phyloP scores from a whole-genome alignment of 2,113 vertebrate genomes.

The Clupea harengus region DNA sequence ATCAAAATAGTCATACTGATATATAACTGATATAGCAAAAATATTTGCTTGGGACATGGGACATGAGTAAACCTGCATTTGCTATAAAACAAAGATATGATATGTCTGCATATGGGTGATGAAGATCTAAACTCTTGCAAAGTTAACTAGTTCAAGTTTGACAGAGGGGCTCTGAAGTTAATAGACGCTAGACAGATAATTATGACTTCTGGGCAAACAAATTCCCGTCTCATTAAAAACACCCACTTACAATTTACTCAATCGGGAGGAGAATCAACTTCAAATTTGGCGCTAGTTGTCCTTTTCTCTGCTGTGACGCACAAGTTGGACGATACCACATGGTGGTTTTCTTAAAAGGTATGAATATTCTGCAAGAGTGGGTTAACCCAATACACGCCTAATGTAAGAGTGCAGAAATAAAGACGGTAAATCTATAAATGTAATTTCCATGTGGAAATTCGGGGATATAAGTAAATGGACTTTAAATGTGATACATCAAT shows the following conservation, averaged over 20 bases:
- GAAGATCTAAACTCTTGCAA: too few relatives aligned
- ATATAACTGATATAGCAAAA: too few relatives aligned
- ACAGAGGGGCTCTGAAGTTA: too few relatives aligned
- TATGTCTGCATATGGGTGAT: too few relatives aligned
- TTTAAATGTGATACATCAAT: background rate
- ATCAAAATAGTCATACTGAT: too few relatives aligned
- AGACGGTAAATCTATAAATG: background rate
- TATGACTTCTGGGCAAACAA: too few relatives aligned
- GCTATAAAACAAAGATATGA: too few relatives aligned
- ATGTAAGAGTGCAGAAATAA: background rate
- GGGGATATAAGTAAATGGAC: background rate
- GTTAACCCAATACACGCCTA: background rate
- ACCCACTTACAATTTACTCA: background rate
- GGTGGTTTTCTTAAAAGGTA: fast-evolving
- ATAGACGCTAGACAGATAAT: too few relatives aligned
- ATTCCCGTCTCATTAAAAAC: too few relatives aligned
- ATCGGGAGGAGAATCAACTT: background rate
- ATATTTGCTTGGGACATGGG: too few relatives aligned
- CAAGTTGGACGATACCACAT: constrained; percentile 55
- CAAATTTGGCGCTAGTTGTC: constrained; percentile 32
- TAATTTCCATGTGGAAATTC: background rate
- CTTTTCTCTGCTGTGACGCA: constrained; percentile 25
- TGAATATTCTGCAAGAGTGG: background rate
- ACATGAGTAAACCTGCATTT: too few relatives aligned
- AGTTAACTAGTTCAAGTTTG: too few relatives aligned